Conservation (phyloP, 2,888 invertebrate species). For the Iphiclides podalirius region DNA sequence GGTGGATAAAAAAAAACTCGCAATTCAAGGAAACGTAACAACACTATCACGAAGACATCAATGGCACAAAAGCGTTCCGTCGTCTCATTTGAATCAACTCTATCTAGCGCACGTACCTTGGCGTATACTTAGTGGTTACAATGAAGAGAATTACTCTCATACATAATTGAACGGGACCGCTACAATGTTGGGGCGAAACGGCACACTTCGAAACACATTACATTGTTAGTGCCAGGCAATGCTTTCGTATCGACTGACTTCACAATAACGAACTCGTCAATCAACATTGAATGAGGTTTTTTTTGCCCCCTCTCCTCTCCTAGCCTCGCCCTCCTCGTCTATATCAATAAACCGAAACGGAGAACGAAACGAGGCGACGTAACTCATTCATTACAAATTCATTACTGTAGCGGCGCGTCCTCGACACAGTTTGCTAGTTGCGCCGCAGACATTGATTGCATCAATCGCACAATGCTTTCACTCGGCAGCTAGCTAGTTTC, state of each 20-base stretch:
- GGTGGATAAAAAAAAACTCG: background rate
- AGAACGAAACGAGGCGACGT: slow-evolving; percentile 17
- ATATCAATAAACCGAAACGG: slow-evolving; percentile 5
- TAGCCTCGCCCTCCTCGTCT: background rate
- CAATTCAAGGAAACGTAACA: too few species aligned
- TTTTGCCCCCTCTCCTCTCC: background rate
- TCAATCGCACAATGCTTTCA: slow-evolving; percentile 71
- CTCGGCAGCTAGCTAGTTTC: slow-evolving; percentile 63
- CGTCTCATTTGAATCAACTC: background rate
- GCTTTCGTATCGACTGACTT: background rate
- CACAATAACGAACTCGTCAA: slow-evolving; percentile 7
- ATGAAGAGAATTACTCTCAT: background rate
- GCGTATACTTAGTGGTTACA: background rate
- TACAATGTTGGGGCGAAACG: background rate
- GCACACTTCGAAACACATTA: too few species aligned
- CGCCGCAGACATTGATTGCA: slow-evolving; percentile 52
- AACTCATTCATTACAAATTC: slow-evolving; percentile 38
- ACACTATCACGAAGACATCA: background rate
- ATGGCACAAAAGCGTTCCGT: background rate
- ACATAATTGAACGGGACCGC: background rate
- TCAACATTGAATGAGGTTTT: background rate
- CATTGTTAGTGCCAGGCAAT: background rate
- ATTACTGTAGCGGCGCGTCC: slow-evolving; percentile 39
- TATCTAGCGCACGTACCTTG: background rate
- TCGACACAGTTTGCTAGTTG: slow-evolving; percentile 59